A percentile compares a stretch with the other conserved stretches of the same genome.
phyloP scores from a whole-genome alignment of 2,113 vertebrate genomes.

The Chlorodrepanis virens region DNA sequence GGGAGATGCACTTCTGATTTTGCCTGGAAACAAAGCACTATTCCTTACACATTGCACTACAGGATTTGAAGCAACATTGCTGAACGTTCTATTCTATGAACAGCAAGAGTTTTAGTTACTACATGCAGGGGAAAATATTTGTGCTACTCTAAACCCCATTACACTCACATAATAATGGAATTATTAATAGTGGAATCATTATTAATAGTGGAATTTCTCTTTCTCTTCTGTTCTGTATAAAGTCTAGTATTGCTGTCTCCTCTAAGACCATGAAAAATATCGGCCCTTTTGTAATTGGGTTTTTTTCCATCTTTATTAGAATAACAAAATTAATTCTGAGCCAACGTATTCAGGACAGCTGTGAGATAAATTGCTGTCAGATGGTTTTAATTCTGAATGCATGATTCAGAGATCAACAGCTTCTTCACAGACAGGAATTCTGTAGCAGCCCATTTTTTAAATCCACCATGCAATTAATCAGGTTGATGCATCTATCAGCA shows the following conservation, averaged over 20 bases:
- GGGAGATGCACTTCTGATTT: neutral
- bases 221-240: neutral
- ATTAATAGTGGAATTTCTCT: neutral
- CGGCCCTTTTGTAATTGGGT: neutral
- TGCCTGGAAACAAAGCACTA: constrained; percentile 6
- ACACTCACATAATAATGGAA: neutral
- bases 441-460: neutral
- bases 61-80: neutral
- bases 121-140: neutral
- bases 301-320: neutral
- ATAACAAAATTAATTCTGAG: neutral
- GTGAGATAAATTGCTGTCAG: neutral
- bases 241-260: neutral
- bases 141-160: neutral
- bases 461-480: neutral
- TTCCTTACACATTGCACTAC: neutral
- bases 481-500: neutral
- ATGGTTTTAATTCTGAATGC: neutral
- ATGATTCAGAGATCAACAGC: neutral
- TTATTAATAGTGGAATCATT: too few species aligned
- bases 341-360: neutral
- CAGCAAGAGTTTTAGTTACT: neutral
- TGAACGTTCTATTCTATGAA: neutral
- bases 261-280: neutral
- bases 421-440: neutral